A percentile compares a stretch with the other conserved stretches of the same genome.
Evolutionary conservation across 2,888 invertebrate genomes (phyloP).

Genomic region (Holacanthella duospinosa): DNA sequence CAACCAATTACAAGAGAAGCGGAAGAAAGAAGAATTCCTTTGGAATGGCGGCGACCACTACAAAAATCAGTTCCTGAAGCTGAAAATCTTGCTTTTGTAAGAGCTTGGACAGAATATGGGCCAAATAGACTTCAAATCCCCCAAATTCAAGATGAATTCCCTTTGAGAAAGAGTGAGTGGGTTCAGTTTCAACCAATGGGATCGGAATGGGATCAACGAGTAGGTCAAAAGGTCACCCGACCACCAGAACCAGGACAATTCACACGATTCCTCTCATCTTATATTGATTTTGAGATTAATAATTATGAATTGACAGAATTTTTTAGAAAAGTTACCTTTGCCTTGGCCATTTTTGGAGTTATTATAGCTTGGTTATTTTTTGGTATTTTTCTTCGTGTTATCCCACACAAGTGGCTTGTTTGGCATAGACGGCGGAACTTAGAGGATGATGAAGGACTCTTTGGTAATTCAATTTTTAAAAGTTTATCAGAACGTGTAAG

Average conservation of each 20-base stretch:
- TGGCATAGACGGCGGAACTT: slow-evolving; percentile 2
- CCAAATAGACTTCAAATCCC: slow-evolving; percentile 14
- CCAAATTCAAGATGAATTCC: neutral
- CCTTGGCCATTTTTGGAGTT: slow-evolving; percentile 20
- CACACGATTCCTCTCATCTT: slow-evolving; percentile 20
- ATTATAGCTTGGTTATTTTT: slow-evolving; percentile 27
- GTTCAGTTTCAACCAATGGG: slow-evolving; percentile 26
- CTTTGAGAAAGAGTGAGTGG: neutral
- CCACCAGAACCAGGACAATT: slow-evolving; percentile 22
- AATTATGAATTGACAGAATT: slow-evolving; percentile 31
- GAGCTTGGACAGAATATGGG: slow-evolving; percentile 29
- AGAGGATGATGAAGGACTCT: slow-evolving; percentile 7
- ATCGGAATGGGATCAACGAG: slow-evolving; percentile 30
- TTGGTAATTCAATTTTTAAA: slow-evolving; percentile 14
- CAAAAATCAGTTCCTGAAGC: neutral
- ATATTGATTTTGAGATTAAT: slow-evolving; percentile 35
- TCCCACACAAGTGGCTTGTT: slow-evolving; percentile 18
- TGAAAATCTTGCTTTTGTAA: slow-evolving; percentile 11
- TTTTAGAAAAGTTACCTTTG: slow-evolving; percentile 20
- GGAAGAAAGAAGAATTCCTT: too few species aligned
- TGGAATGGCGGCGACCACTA: too few species aligned
- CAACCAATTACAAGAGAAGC: too few species aligned
- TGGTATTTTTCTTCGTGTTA: slow-evolving; percentile 21
- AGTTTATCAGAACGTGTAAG: slow-evolving; percentile 26
- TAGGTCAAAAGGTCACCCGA: slow-evolving; percentile 4